Percentiles rank a stretch among this genome's conserved stretches.
Conservation (phyloP, 2,113 vertebrate genomes). For the Tichodroma muraria region DNA sequence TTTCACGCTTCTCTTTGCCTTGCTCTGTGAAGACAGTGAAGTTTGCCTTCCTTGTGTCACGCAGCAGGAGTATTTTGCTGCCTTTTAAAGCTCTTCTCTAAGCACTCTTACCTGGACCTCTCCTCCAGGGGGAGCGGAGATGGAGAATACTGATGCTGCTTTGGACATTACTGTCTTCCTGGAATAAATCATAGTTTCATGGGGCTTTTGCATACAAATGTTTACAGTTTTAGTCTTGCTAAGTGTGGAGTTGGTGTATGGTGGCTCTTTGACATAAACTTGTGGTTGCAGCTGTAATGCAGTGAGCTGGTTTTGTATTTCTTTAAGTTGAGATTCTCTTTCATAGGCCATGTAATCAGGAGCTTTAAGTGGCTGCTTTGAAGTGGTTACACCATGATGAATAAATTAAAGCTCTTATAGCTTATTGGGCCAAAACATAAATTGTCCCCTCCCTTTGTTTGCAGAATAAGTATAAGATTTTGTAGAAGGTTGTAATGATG, state of each 20-base stretch:
- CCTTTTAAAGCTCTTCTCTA: not conserved
- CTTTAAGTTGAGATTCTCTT: not conserved
- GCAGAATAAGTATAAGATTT: not conserved
- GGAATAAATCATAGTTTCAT: not conserved
- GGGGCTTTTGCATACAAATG: not conserved
- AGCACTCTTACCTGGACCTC: not conserved
- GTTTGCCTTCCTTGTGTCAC: not conserved
- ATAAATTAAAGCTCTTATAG: not conserved
- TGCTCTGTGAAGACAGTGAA: not conserved
- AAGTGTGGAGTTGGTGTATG: not conserved
- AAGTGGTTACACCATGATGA: not conserved
- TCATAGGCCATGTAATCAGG: not conserved
- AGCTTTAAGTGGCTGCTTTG: not conserved
- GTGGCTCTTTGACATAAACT: not conserved
- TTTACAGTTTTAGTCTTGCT: not conserved
- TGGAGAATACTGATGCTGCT: not conserved
- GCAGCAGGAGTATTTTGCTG: not conserved
- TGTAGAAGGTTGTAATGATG: not conserved
- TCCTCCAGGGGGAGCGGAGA: not conserved
- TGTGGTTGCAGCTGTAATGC: not conserved
- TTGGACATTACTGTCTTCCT: not conserved
- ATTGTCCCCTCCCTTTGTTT: not conserved
- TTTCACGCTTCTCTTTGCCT: not conserved
- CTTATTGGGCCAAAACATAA: not conserved
- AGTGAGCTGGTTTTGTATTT: not conserved